Evolutionary conservation across 1,140 invertebrate genomes (phyloP), one percentile per base, ranked within the genome.

Genomic region (Drosophila ambigua): DNA sequence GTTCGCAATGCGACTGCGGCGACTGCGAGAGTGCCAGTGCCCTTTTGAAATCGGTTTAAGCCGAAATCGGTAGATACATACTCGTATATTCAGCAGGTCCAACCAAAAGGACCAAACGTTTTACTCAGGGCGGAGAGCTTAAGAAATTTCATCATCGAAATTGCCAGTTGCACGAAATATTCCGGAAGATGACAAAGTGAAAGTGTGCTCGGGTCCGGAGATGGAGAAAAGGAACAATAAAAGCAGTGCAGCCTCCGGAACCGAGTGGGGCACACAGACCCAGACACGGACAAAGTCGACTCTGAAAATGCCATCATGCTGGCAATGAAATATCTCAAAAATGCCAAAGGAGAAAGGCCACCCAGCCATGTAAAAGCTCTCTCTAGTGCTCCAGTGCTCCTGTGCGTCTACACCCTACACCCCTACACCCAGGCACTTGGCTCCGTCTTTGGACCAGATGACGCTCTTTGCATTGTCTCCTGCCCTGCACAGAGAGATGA

Each of bases 271-370:
- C 35, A 57, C 39, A 57, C 41, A 57, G 54, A 57, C 54, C 20
- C 51, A 24, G 31, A 20, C 20, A 20, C 20, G 20, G 20, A 20
- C 20, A 20, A 20, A 39, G 23, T 35, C 31, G 31, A 35, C 31
- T 39, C 35, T 39, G 35, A 59, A 58, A 77, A 73, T 77, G 50
- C 74, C 71, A 77, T 68, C 74, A 77, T 50, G 53, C 50, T 73
- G 74, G 69, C 74, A 60, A 60, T 59, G 64, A 77, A 74, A 68
- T 77, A 74, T 77, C 51, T 77, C 51, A 61, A 55, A 76, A 72
- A 67, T 67, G 67, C 57, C 35, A n/a, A 16, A 63, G 52, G 31
- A 57, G 41, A 15, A 43, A 35, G 44, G 41, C 11, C 35, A 39
- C 11, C 35, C 35, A 39, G 35, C 35, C 35, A 39, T 39, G 35